Conservation (phyloP, 2,797 vertebrate species). For the Rachycentron canadum region DNA sequence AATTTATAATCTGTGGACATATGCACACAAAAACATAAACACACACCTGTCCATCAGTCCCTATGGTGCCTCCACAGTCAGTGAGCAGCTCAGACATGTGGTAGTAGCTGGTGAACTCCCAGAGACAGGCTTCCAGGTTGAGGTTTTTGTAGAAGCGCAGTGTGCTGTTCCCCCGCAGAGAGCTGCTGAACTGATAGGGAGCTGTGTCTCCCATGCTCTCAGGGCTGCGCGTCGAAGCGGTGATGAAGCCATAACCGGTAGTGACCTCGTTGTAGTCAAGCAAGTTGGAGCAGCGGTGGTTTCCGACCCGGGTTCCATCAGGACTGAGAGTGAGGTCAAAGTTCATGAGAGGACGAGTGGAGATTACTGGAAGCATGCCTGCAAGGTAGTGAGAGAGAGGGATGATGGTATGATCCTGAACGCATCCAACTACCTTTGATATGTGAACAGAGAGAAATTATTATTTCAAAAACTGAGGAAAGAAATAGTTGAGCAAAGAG, state of each 20-base stretch:
- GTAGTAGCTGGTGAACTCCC: conserved; percentile 95
- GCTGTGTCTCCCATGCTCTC: conserved; percentile 87
- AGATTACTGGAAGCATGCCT: conserved; percentile 95
- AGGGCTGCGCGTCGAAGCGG: conserved; percentile 82
- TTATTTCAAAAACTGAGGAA: conserved; percentile 32
- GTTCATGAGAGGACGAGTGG: conserved; percentile 92
- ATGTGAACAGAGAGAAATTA: not conserved
- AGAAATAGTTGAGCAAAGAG: conserved; percentile 27
- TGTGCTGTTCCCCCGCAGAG: conserved; percentile 86
- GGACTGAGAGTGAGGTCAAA: conserved; percentile 94
- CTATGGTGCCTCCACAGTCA: conserved; percentile 93
- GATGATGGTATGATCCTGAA: conserved; percentile 10
- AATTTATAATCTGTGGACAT: conserved; percentile 43
- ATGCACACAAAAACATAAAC: conserved; percentile 27
- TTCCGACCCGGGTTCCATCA: conserved; percentile 91
- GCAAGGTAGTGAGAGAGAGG: conserved; percentile 20
- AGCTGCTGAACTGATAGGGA: conserved; percentile 89
- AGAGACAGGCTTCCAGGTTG: conserved; percentile 93
- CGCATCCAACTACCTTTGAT: conserved; percentile 11
- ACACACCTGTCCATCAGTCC: conserved; percentile 94
- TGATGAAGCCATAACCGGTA: conserved; percentile 92
- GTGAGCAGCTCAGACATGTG: conserved; percentile 95
- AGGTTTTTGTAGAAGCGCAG: conserved; percentile 93
- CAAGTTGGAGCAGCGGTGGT: conserved; percentile 95
- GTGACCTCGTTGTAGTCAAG: conserved; percentile 91